Evolutionary conservation across 1,140 invertebrate genomes (phyloP).

Genomic region (Medauroidea extradentata): DNA sequence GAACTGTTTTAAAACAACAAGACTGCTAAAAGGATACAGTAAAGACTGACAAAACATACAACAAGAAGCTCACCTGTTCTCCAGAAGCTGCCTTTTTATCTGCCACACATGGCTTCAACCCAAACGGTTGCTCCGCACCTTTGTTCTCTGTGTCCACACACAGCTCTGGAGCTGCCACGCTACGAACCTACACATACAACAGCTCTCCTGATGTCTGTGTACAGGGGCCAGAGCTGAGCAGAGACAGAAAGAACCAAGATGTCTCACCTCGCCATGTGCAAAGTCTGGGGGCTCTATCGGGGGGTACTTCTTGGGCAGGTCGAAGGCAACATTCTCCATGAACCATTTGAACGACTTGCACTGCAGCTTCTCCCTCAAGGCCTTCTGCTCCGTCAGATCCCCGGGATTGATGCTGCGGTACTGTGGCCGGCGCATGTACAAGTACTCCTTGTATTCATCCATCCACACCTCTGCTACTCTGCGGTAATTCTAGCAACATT

Average conservation of each 20-base stretch:
- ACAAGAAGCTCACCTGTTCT: conserved; percentile 48
- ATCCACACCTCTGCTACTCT: conserved; percentile 54
- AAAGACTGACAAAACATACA: too few species aligned
- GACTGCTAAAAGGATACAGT: too few species aligned
- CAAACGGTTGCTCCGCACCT: conserved; percentile 60
- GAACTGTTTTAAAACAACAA: too few species aligned
- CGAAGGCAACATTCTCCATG: conserved; percentile 90
- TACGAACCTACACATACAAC: conserved; percentile 56
- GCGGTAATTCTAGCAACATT: conserved; percentile 49
- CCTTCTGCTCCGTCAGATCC: conserved; percentile 74
- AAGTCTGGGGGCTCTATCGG: conserved; percentile 85
- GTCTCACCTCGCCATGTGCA: conserved; percentile 70
- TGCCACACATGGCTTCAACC: conserved; percentile 52
- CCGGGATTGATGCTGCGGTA: conserved; percentile 73
- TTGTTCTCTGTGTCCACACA: conserved; percentile 75
- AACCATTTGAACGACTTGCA: conserved; percentile 97
- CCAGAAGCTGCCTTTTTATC: background rate
- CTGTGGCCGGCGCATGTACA: conserved; percentile 76
- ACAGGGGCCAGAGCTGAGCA: too few species aligned
- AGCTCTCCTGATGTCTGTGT: background rate
- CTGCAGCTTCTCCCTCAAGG: conserved; percentile 66
- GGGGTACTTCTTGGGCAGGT: conserved; percentile 85
- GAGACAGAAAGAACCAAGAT: too few species aligned
- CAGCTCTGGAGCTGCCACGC: conserved; percentile 56
- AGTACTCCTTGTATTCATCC: conserved; percentile 78